Conservation (phyloP, 1,140 invertebrate species). For the Linepithema humile region DNA sequence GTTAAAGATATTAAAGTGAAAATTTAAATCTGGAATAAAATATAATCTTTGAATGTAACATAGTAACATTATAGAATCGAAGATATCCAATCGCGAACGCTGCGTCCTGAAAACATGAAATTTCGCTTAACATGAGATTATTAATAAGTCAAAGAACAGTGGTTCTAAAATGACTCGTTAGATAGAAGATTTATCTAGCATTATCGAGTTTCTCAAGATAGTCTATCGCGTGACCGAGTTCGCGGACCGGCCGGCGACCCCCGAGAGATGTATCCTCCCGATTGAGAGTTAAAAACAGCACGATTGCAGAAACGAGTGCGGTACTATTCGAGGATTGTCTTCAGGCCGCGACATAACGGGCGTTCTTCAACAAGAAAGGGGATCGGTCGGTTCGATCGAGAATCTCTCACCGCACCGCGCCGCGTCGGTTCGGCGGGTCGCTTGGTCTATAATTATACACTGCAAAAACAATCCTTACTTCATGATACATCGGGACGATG, state of each 20-base stretch:
- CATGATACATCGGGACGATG: slow-evolving; percentile 67
- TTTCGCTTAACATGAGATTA: not conserved
- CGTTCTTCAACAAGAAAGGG: not conserved
- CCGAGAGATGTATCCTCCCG: not conserved
- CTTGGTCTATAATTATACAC: slow-evolving; percentile 73
- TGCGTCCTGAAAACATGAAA: slow-evolving; percentile 8
- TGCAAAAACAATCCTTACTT: slow-evolving; percentile 75
- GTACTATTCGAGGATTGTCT: slow-evolving; percentile 13
- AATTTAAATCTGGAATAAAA: not conserved
- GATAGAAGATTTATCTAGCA: not conserved
- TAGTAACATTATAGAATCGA: not conserved
- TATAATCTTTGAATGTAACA: not conserved
- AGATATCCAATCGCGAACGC: not conserved
- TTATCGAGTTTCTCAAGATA: slow-evolving; percentile 45
- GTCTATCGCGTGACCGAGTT: slow-evolving; percentile 18
- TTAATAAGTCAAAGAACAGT: not conserved
- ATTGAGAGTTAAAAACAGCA: slow-evolving; percentile 9
- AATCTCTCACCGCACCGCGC: slow-evolving; percentile 36
- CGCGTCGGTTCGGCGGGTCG: slow-evolving; percentile 36
- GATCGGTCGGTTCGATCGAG: slow-evolving; percentile 54
- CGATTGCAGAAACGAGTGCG: slow-evolving; percentile 13
- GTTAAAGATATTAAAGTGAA: no score
- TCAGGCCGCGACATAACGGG: not conserved
- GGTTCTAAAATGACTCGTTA: not conserved
- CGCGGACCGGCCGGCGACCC: not conserved